phyloP scores from a whole-genome alignment of 2,113 vertebrate species.

The Hyperoodon ampullatus region DNA sequence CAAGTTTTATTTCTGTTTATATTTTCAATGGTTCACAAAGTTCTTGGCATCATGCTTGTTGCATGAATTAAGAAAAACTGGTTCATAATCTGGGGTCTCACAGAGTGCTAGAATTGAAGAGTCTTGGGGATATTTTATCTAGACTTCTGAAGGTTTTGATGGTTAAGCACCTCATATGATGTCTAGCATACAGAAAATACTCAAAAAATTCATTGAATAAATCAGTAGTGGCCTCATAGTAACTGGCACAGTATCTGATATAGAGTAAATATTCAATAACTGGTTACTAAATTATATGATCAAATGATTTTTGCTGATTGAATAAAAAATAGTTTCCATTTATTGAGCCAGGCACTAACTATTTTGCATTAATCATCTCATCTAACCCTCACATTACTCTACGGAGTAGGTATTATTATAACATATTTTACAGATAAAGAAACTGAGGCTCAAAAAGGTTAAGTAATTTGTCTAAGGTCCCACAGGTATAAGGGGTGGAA shows the following conservation, averaged over 20 bases:
- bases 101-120: not conserved
- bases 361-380: not conserved
- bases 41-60: not conserved
- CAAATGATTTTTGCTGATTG: not conserved
- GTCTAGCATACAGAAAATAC: not conserved
- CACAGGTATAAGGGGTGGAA: not conserved
- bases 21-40: not conserved
- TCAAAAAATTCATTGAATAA: not conserved
- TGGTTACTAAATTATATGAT: not conserved
- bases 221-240: not conserved
- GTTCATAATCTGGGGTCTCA: not conserved
- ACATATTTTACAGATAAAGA: not conserved
- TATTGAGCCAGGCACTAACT: not conserved
- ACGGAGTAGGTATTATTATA: not conserved
- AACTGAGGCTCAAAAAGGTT: not conserved
- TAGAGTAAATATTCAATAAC: not conserved
- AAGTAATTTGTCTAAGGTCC: not conserved
- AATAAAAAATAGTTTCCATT: not conserved
- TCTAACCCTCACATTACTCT: not conserved
- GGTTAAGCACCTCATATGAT: not conserved
- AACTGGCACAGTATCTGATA: not conserved
- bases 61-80: not conserved
- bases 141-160: not conserved
- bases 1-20: not conserved
- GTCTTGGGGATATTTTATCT: not conserved